Conservation (phyloP, 2,113 vertebrate species). For the Acanthochromis polyacanthus region DNA sequence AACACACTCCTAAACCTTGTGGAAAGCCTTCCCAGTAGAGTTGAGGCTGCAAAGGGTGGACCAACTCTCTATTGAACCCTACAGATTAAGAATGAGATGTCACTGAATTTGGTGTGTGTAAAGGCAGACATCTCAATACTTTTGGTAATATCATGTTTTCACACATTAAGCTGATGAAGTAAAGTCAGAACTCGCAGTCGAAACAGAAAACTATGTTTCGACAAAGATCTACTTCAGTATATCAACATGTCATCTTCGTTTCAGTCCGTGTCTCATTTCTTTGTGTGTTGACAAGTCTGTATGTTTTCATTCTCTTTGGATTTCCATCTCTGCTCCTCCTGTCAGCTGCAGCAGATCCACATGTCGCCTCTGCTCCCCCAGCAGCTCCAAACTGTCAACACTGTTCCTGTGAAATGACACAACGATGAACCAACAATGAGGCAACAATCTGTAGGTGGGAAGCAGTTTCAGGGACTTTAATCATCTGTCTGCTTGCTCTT, state of each 20-base stretch:
- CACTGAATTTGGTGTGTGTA: too few relatives aligned
- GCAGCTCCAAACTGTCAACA: slow-evolving; percentile 36
- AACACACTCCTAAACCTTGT: too few relatives aligned
- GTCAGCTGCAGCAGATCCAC: slow-evolving; percentile 25
- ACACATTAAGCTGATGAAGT: too few relatives aligned
- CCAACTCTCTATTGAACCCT: too few relatives aligned
- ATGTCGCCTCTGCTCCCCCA: slow-evolving; percentile 15
- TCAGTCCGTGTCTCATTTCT: neutral
- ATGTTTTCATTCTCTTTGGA: neutral
- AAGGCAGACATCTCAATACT: too few relatives aligned
- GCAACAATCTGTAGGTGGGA: slow-evolving; percentile 24
- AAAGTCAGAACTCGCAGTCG: neutral
- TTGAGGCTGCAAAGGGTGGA: too few relatives aligned
- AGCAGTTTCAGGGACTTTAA: neutral
- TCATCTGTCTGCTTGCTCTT: slow-evolving; percentile 18
- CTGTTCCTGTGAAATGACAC: slow-evolving; percentile 28
- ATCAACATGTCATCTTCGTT: neutral
- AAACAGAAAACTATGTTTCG: neutral
- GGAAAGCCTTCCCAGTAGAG: too few relatives aligned
- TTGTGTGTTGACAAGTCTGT: neutral
- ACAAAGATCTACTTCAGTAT: neutral
- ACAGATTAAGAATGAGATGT: too few relatives aligned
- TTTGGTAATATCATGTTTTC: too few relatives aligned
- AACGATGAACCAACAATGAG: slow-evolving; percentile 17
- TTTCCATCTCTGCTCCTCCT: slow-evolving; percentile 14